Percentiles rank a stretch among this genome's conserved stretches.
Evolutionary conservation across 2,113 vertebrate genomes (phyloP).

Genomic region (Cynoglossus semilaevis): DNA sequence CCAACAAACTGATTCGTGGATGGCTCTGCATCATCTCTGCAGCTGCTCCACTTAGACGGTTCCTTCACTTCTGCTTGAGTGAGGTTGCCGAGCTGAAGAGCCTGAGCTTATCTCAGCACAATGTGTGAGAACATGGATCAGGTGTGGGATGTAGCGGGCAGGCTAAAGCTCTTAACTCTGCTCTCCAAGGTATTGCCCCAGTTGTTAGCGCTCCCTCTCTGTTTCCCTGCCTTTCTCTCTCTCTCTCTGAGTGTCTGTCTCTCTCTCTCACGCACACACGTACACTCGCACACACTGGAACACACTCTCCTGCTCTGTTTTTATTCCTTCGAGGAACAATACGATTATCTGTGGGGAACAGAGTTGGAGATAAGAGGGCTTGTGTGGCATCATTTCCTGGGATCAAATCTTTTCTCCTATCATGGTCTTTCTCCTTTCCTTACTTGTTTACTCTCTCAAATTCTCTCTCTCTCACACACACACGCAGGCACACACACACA

Average conservation of each 20-base stretch:
- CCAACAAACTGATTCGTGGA: conserved; percentile 1
- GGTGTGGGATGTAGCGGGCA: conserved; percentile 24
- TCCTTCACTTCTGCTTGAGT: background rate
- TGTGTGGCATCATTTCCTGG: conserved; percentile 28
- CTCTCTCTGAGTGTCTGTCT: background rate
- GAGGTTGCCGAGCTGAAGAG: background rate
- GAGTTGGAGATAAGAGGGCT: conserved; percentile 16
- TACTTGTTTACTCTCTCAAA: background rate
- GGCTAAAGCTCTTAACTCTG: conserved; percentile 40
- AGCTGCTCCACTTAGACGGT: background rate
- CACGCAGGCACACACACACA: background rate
- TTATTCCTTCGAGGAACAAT: conserved; percentile 19
- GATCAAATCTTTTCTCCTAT: conserved; percentile 11
- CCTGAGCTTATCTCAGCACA: conserved; percentile 20
- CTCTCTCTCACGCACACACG: background rate
- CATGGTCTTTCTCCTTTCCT: background rate
- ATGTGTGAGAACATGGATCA: conserved; percentile 28
- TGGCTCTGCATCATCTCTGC: conserved; percentile 8
- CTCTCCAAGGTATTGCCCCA: conserved; percentile 16
- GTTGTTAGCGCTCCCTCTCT: background rate
- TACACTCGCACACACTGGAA: conserved; percentile 1
- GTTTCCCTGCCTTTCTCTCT: background rate
- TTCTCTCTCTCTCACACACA: background rate
- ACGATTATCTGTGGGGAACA: background rate
- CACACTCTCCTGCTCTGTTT: background rate